Conservation (phyloP, 30 jellyfish, hydroid and myxozoan genomes). For the Morbakka virulenta region DNA sequence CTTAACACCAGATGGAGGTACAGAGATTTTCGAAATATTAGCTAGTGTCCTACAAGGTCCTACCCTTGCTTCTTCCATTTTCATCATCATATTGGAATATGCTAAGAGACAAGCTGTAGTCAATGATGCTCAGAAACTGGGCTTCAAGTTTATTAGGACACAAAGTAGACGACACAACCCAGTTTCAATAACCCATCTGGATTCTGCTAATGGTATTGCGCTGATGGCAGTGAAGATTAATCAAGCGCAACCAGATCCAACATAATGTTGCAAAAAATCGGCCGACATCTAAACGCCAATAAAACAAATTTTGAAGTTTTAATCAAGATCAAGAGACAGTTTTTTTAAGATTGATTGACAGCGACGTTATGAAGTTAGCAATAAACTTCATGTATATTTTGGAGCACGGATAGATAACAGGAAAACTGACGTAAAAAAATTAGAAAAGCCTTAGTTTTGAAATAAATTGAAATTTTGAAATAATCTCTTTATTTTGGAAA, state of each 20-base stretch:
- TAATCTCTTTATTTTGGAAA: background rate
- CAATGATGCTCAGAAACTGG: too few relatives aligned
- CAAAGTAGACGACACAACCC: too few relatives aligned
- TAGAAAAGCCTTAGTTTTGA: background rate
- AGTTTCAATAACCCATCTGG: too few relatives aligned
- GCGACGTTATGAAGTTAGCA: background rate
- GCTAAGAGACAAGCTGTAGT: too few relatives aligned
- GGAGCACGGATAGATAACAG: background rate
- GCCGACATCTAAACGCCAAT: background rate
- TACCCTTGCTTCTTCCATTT: too few relatives aligned
- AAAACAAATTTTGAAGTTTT: too few relatives aligned
- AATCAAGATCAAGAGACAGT: background rate
- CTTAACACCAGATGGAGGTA: too few relatives aligned
- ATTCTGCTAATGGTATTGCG: too few relatives aligned
- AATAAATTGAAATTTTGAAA: background rate
- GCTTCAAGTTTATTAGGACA: too few relatives aligned
- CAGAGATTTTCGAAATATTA: too few relatives aligned
- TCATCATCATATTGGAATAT: too few relatives aligned
- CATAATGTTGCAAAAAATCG: background rate
- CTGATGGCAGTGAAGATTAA: background rate
- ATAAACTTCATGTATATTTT: background rate
- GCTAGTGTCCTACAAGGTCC: too few relatives aligned
- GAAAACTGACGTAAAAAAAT: background rate
- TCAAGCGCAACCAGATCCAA: background rate
- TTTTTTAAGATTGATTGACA: background rate